A percentile compares a stretch with the other conserved stretches of the same genome.
These are phyloP conservation scores for Tortrix viridana DNA, from an alignment of 2,888 invertebrate species.

Conservation along the genomic window DNA sequence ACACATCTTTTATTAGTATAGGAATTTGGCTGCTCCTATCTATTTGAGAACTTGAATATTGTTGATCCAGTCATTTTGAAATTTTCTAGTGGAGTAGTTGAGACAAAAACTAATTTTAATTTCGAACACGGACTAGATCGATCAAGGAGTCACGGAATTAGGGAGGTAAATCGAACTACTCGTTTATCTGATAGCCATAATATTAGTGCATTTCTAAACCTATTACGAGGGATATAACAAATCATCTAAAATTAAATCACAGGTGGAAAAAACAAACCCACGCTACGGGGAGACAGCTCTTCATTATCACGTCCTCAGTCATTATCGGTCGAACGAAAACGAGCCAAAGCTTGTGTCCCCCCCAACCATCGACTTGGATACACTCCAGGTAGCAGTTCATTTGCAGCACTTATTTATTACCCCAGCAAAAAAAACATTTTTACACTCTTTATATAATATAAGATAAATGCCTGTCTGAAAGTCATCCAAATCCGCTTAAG, in stretches of 20 bases:
- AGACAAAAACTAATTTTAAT: too few species aligned
- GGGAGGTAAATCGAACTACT: too few species aligned
- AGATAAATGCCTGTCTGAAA: constrained; percentile 32
- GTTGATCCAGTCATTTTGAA: too few species aligned
- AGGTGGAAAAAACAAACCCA: constrained; percentile 36
- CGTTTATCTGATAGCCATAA: too few species aligned
- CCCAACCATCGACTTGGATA: constrained; percentile 45
- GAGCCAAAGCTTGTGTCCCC: constrained; percentile 40
- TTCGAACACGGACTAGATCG: too few species aligned
- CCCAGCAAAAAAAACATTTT: constrained; percentile 14
- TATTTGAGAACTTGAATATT: too few species aligned
- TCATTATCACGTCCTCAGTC: constrained; percentile 50
- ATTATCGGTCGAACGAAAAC: constrained; percentile 43
- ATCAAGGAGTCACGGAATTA: too few species aligned
- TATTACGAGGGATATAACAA: not conserved
- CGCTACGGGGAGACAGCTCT: constrained; percentile 37
- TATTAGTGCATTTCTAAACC: too few species aligned
- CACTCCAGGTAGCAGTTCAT: constrained; percentile 44
- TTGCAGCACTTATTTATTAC: constrained; percentile 28
- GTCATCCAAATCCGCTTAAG: constrained; percentile 25
- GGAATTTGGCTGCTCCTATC: too few species aligned
- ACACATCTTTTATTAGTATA: too few species aligned
- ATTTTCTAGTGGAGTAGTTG: too few species aligned
- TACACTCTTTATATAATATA: constrained; percentile 29
- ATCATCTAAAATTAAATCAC: not conserved